Base-by-base conservation (phyloP, 2,888 invertebrate species). In the Achlya flavicornis region DNA sequence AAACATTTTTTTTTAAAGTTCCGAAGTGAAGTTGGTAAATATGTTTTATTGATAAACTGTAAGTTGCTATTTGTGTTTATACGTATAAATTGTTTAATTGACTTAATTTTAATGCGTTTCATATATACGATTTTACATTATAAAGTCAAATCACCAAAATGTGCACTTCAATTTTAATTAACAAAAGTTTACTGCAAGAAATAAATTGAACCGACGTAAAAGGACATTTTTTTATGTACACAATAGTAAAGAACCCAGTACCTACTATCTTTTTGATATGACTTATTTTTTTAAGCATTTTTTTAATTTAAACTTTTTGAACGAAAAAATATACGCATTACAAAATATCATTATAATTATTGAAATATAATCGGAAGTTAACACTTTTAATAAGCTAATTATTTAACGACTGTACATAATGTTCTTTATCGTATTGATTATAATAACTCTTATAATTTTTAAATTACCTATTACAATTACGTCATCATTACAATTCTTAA, bases 401-500 rank as follows among this genome's bases (percentile, higher is more conserved):
- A 19, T 19, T 48, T 19, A 53, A 53, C 64, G 58, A 59, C 65
- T 67, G 65, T 67, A 67, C 65, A 67, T 60, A 58, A 48, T 57
- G 64, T 65, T 61, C 61, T 65, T 63, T 8, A 19, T 7, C 10
- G 8, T 19, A 53, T 53, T 19, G 53, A 65, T 57, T 61, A 66
- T 43, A 61, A 61, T 61, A 32, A 26, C 26, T 66, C 59, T 57
- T 61, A 46, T 41, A 61, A 64, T 62, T 60, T 64, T 62, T 57
- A 33, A 64, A 61, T 63, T 64, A 63, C 65, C 65, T 69, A 68
- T 35, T 57, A 64, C 65, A 69, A 70, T 72, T 72, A 72, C 72
- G 72, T 72, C 72, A 69, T 72, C 72, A 69, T 70, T 63, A 64
- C 65, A 61, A 67, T 65, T 64, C 62, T 70, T 35, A 66, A 66